Percentiles rank a stretch among this genome's conserved stretches.
phyloP scores from a whole-genome alignment of 64 coral and sea anemone genomes.

The Montipora cactus region DNA sequence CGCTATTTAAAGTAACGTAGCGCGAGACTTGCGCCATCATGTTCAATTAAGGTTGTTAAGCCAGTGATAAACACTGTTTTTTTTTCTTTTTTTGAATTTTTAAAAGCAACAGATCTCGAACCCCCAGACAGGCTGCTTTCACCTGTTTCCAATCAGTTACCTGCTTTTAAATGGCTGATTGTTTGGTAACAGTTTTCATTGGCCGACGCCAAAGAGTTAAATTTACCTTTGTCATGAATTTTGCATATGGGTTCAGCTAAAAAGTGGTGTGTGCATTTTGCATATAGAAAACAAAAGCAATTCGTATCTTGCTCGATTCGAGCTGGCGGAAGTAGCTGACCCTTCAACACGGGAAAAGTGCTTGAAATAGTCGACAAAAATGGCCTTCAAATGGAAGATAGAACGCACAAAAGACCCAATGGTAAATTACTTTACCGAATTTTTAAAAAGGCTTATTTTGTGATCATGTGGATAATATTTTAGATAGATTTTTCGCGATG shows the following conservation, averaged over 20 bases:
- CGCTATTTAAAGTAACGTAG: no score
- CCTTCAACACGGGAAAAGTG: neutral
- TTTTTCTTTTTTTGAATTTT: no score
- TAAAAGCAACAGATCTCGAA: no score
- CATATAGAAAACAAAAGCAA: constrained; percentile 32
- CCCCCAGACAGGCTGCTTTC: neutral
- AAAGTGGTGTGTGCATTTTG: neutral
- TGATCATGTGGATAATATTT: neutral
- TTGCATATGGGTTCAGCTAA: neutral
- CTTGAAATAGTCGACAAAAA: neutral
- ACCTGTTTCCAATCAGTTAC: neutral
- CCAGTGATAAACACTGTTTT: no score
- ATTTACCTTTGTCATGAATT: neutral
- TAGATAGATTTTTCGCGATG: no score
- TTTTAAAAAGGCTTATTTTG: neutral
- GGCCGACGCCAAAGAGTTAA: neutral
- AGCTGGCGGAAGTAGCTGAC: neutral
- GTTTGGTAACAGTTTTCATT: neutral
- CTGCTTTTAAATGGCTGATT: neutral
- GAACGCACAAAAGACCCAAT: constrained; percentile 3
- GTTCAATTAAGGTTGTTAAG: no score
- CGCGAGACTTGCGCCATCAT: no score
- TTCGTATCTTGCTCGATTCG: neutral
- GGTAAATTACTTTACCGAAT: neutral
- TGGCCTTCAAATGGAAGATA: neutral